Conservation (phyloP, 2,888 invertebrate genomes). For the Synergus laeviventris region DNA sequence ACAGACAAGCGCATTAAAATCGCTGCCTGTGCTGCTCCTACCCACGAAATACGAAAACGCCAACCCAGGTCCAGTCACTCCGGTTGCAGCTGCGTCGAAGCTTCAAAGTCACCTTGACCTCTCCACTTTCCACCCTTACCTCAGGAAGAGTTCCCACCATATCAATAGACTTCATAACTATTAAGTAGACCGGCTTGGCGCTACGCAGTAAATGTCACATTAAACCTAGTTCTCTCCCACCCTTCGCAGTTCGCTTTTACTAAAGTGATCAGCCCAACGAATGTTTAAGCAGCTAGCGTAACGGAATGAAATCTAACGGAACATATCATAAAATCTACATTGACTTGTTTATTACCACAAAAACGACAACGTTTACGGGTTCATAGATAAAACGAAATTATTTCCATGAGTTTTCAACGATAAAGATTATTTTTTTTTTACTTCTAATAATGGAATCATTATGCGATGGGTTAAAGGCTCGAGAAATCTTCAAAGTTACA, state of each 20-base stretch:
- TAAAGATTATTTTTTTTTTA: too few relatives aligned
- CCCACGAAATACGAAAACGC: background rate
- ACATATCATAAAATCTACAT: background rate
- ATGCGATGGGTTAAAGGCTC: too few relatives aligned
- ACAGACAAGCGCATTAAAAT: background rate
- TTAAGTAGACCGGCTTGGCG: background rate
- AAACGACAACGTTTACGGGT: background rate
- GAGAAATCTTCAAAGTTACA: too few relatives aligned
- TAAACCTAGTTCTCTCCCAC: background rate
- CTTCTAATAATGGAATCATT: too few relatives aligned
- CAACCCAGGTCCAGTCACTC: background rate
- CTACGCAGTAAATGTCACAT: constrained; percentile 2
- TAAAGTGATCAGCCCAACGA: background rate
- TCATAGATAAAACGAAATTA: background rate
- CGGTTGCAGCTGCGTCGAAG: background rate
- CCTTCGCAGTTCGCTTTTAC: too few relatives aligned
- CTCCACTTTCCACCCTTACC: background rate
- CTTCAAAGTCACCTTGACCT: background rate
- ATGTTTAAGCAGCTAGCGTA: background rate
- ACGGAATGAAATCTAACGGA: background rate
- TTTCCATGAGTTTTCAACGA: background rate
- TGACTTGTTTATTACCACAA: background rate
- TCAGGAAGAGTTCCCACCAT: background rate
- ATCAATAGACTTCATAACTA: background rate
- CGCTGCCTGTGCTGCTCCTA: background rate